Percentiles rank a stretch among this genome's conserved stretches.
Conservation (phyloP, 2,113 vertebrate species). For the sheep (Ovis aries) region DNA sequence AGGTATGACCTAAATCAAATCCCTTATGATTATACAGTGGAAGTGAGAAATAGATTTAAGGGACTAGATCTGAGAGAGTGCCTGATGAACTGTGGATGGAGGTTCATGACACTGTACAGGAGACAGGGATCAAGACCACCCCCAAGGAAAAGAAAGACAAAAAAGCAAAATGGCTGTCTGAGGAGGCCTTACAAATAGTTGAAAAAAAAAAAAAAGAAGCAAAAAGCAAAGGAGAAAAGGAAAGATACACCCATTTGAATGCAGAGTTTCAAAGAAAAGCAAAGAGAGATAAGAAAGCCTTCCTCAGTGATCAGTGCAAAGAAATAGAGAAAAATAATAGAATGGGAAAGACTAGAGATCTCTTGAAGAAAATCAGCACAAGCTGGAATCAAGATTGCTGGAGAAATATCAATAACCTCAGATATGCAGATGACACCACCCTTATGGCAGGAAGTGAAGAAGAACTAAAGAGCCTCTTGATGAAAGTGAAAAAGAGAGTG, state of each 20-base stretch:
- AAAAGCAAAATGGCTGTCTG: not conserved
- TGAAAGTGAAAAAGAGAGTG: not conserved
- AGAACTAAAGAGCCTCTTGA: not conserved
- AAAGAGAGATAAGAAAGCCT: not conserved
- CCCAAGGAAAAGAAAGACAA: not conserved
- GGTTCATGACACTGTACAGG: not conserved
- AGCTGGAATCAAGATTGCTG: not conserved
- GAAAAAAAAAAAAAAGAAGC: not conserved
- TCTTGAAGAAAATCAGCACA: not conserved
- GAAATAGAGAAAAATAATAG: not conserved
- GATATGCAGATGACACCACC: not conserved
- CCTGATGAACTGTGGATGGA: not conserved
- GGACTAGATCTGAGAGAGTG: not conserved
- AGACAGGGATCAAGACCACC: not conserved
- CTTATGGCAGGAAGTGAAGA: not conserved
- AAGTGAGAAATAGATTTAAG: not conserved
- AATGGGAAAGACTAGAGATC: not conserved
- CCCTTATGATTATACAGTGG: not conserved
- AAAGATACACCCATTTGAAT: not conserved
- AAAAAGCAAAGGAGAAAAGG: not conserved
- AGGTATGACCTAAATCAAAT: not conserved
- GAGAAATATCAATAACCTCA: not conserved
- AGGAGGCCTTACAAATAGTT: not conserved
- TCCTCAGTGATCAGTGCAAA: not conserved
- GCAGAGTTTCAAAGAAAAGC: not conserved